These are phyloP conservation scores for Platanista minor DNA, from an alignment of 2,113 vertebrate species.

Conservation along the genomic window DNA sequence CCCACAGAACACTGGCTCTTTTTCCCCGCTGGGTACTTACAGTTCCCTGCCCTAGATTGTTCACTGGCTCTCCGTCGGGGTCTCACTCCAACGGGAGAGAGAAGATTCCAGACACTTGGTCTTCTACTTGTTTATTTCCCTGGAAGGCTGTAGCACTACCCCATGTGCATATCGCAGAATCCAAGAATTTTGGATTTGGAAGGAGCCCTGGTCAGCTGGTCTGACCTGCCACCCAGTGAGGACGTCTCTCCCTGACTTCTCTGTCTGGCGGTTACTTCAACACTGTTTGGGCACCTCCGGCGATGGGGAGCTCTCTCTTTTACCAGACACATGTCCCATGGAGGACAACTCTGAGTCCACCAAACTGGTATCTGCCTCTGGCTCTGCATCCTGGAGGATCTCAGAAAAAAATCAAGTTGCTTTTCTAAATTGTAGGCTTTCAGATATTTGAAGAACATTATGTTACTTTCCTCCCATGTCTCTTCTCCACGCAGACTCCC, in stretches of 20 bases:
- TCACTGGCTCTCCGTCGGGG: background rate
- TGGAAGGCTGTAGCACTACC: background rate
- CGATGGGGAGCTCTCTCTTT: background rate
- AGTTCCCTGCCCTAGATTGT: background rate
- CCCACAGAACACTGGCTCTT: background rate
- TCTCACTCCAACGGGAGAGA: background rate
- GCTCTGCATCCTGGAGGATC: background rate
- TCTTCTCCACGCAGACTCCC: background rate
- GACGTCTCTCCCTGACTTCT: background rate
- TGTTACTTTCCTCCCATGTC: background rate
- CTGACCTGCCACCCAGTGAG: background rate
- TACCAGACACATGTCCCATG: rapidly evolving
- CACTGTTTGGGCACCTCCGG: background rate
- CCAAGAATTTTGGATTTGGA: background rate
- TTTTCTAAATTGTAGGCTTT: background rate
- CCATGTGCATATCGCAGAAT: background rate
- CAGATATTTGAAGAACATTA: background rate
- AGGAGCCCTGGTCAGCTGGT: background rate
- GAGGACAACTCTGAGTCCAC: background rate
- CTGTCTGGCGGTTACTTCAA: background rate
- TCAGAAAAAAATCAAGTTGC: background rate
- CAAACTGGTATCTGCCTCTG: background rate
- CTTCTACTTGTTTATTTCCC: background rate
- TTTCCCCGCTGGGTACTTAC: background rate
- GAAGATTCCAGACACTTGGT: background rate